Evolutionary conservation across 2,888 invertebrate species (phyloP), one percentile per base, ranked within the genome.

Genomic region (Argynnis bischoffii): DNA sequence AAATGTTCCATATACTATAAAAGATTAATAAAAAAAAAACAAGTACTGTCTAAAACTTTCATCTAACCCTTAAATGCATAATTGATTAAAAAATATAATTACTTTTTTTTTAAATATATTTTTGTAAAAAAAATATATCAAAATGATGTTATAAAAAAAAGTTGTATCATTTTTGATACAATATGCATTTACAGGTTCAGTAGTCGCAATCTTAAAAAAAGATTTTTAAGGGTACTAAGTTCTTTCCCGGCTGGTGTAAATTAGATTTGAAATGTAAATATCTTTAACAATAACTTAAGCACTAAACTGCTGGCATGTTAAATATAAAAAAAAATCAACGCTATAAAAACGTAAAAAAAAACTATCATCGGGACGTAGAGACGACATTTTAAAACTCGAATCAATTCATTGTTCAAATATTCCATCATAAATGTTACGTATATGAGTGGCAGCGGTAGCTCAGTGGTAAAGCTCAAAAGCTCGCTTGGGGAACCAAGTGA

Each of bases 1-100:
- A 51, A 56, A 26, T 54, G 46, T 6, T 18, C 18, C 14, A 65
- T 65, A 54, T 59, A 59, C 31, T 59, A 65, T 59, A 65, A 47
- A 65, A 65, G 26, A 47, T 48, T 47, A 47, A 13, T 47, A 47
- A 47, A 46, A 21, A 59, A 47, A 59, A n/a, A 48, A 3, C 31
- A 8, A 13, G 53, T 47, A 47, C 21, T n/a, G 14, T 35, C 26
- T 26, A 15, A 47, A 21, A 8, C 18, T n/a, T 46, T 15, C 8
- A n/a, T 53, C 51, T 59, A 59, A 15, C 59, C 48, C 26, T n/a
- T n/a, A 59, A 48, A 59, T 59, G 59, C 48, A 59, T 59, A 5
- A 31, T 48, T 59, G 26, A n/a, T 48, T 59, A 48, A 59, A 48
- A 59, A 59, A 26, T 3, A n/a, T 48, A 11, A 26, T 26, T 6